Conservation (phyloP, 2,113 vertebrate genomes). For the Pluvianellus socialis region DNA sequence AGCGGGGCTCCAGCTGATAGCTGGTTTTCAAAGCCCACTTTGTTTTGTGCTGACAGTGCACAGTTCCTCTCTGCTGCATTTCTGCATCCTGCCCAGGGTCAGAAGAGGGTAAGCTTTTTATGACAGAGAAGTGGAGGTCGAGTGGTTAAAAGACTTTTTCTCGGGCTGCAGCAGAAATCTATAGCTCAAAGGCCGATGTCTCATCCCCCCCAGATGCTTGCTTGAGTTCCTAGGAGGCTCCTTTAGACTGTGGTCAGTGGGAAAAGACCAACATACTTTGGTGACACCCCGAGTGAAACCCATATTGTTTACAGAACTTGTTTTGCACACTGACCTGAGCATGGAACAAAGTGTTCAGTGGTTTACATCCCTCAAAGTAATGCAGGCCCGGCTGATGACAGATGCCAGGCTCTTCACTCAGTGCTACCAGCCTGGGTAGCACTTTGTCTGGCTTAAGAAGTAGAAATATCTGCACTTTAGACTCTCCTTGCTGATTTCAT, state of each 20-base stretch:
- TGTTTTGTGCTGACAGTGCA: not conserved
- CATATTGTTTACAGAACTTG: rapidly evolving
- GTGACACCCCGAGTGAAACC: not conserved
- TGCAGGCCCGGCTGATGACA: not conserved
- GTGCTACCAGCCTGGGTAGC: not conserved
- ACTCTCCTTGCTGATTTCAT: not conserved
- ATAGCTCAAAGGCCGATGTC: not conserved
- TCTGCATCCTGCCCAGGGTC: not conserved
- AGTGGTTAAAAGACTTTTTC: not conserved
- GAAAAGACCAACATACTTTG: not conserved
- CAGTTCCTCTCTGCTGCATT: not conserved
- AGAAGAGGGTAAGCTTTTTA: not conserved
- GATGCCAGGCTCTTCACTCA: not conserved
- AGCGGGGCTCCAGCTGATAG: rapidly evolving
- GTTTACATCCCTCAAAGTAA: not conserved
- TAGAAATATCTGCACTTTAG: not conserved
- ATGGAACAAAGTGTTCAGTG: not conserved
- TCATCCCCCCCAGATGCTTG: not conserved
- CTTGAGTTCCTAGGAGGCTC: not conserved
- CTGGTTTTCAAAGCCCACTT: not conserved
- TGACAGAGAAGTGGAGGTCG: not conserved
- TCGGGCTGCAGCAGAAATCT: not conserved
- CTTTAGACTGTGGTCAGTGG: not conserved
- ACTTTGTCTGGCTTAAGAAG: not conserved
- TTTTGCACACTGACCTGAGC: not conserved